Percentiles rank a stretch among this genome's conserved stretches.
These are phyloP conservation scores for Thamnophis elegans DNA, from an alignment of 2,797 vertebrate genomes.

Conservation along the genomic window DNA sequence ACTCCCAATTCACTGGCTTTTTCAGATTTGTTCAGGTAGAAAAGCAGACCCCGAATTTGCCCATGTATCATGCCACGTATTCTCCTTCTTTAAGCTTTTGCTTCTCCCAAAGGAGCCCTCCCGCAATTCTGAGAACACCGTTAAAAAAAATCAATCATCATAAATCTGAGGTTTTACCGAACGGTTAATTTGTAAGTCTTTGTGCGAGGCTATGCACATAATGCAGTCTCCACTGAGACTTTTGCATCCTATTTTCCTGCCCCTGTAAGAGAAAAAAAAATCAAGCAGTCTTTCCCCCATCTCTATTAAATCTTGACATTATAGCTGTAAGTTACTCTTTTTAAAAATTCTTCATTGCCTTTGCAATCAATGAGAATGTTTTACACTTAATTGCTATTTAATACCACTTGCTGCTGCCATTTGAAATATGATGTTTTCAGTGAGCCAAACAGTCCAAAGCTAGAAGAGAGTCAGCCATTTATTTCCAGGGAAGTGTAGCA, in stretches of 20 bases:
- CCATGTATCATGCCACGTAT: not conserved
- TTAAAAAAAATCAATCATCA: conserved; percentile 24
- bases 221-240: conserved; percentile 43
- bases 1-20: not conserved
- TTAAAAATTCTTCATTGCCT: conserved; percentile 47
- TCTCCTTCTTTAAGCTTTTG: not conserved
- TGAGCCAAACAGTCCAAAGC: conserved; percentile 8
- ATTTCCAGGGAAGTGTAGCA: conserved; percentile 14
- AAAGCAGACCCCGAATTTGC: not conserved
- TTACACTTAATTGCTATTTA: conserved; percentile 60
- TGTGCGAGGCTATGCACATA: conserved; percentile 23
- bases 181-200: conserved; percentile 23
- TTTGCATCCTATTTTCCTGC: conserved; percentile 41
- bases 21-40: not conserved
- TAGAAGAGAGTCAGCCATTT: conserved; percentile 22
- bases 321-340: conserved; percentile 47
- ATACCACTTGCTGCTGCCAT: conserved; percentile 37
- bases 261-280: conserved; percentile 31
- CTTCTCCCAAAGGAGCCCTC: not conserved
- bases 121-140: conserved; percentile 29
- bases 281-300: not conserved
- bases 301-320: conserved; percentile 31
- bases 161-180: conserved; percentile 40
- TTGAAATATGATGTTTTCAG: conserved; percentile 24
- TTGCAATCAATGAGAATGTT: conserved; percentile 46